Evolutionary conservation across 2,113 vertebrate species (phyloP), one percentile per base, ranked within the genome.

Genomic region (Anhinga anhinga): DNA sequence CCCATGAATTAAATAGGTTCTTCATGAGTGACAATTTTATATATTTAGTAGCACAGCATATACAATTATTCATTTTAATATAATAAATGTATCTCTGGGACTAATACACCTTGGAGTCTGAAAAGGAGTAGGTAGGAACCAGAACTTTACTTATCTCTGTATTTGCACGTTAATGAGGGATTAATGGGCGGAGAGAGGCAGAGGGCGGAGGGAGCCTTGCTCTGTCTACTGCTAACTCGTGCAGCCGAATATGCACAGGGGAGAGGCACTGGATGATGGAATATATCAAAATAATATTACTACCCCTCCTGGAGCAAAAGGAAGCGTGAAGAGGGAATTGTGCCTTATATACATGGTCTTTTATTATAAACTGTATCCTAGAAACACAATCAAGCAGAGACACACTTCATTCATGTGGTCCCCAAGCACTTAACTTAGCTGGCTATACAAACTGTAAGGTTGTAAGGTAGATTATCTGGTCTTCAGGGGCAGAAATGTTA

Each of bases 401-500:
- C 49, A 74, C 80, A 71, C 29, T 93, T 84, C 78, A 82, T 56
- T 88, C 55, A 61, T 58, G 44, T 0, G 0, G 38, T 88, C 66
- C 84, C 81, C 32, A 53, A 85, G 78, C 8, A 4, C 32, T 88
- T 53, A 45, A 73, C 66, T 71, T 90, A 77, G 50, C 40, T 53
- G 77, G 80, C 71, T 97, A 15, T 72, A 87, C 49, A 91, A 85
- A 94, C 62, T 59, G 26, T 55, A 42, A 91, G 36, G 70, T 15
- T 59, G 26, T 55, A 42, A 91, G 36, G 70, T 15, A 80, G 44
- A 95, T 93, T 80, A 91, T 55, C 73, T 65, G 32, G 58, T 95
- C 77, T 88, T 88, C 50, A 85, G 84, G 93, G 84, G 62, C 66
- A 94, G 55, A 92, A 95, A 80, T 73, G 38, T 69, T 91, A 86